Evolutionary conservation across 2,888 invertebrate genomes (phyloP).

Genomic region (Ornithoptera priamus): DNA sequence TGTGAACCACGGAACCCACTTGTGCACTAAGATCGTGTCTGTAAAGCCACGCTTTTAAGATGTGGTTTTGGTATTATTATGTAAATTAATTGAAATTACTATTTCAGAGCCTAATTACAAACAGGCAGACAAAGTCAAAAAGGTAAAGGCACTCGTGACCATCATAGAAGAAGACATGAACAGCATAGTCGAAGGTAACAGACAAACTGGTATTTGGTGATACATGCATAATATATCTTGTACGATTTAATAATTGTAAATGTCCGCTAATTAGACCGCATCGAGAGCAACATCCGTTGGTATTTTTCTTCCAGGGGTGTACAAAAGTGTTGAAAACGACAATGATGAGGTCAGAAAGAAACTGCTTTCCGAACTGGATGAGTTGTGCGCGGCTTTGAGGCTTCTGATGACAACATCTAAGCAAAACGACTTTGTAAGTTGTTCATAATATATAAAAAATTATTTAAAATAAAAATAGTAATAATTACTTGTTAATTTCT

Average conservation of each 20-base stretch:
- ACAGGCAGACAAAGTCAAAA: slow-evolving; percentile 17
- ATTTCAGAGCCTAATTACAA: slow-evolving; percentile 20
- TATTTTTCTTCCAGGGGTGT: slow-evolving; percentile 44
- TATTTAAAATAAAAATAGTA: background rate
- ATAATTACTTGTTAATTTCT: too few species aligned
- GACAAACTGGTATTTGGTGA: too few species aligned
- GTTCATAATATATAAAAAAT: background rate
- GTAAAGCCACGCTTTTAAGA: background rate
- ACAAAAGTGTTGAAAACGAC: slow-evolving; percentile 51
- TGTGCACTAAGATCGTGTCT: too few species aligned
- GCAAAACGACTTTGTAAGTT: slow-evolving; percentile 47
- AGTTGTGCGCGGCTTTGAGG: slow-evolving; percentile 50
- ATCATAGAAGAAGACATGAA: slow-evolving; percentile 26
- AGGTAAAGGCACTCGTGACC: slow-evolving; percentile 7
- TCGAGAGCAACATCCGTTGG: too few species aligned
- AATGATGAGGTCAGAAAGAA: slow-evolving; percentile 51
- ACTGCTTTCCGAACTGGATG: slow-evolving; percentile 54
- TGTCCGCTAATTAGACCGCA: too few species aligned
- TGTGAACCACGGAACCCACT: too few species aligned
- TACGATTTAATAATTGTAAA: too few species aligned
- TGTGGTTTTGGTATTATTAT: background rate
- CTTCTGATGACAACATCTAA: slow-evolving; percentile 38
- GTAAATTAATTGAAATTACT: too few species aligned
- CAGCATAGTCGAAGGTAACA: slow-evolving; percentile 10
- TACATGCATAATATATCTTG: too few species aligned